phyloP scores from a whole-genome alignment of 1,140 invertebrate genomes.

The Drosophila ercepeae region DNA sequence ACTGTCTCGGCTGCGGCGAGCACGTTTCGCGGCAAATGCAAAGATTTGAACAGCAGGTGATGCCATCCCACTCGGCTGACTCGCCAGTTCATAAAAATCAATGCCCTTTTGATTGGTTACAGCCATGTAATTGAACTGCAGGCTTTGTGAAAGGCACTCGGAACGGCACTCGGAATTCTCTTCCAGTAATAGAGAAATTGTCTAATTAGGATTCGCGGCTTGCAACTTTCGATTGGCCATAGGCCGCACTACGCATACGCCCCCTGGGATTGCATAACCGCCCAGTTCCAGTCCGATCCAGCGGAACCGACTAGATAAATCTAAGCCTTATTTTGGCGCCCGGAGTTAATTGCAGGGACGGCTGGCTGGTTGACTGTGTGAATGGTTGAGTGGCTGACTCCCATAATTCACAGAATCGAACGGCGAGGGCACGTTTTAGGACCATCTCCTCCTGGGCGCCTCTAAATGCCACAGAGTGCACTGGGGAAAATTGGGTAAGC shows the following conservation, averaged over 20 bases:
- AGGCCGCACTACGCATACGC: constrained; percentile 70
- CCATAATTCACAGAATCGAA: constrained; percentile 64
- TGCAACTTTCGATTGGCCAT: constrained; percentile 58
- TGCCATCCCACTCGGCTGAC: constrained; percentile 40
- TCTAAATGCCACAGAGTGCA: constrained; percentile 44
- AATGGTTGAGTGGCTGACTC: no score
- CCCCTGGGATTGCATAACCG: constrained; percentile 45
- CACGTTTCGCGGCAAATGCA: constrained; percentile 73
- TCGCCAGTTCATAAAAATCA: constrained; percentile 75
- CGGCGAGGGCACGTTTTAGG: constrained; percentile 58
- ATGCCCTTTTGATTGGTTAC: constrained; percentile 78
- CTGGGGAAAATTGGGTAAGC: constrained; percentile 18
- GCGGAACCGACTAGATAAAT: constrained; percentile 14
- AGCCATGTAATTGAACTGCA: constrained; percentile 59
- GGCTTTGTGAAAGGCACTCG: constrained; percentile 61
- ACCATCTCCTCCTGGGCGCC: constrained; percentile 19
- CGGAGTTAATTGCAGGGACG: constrained; percentile 45
- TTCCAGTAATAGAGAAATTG: constrained; percentile 72
- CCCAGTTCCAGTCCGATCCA: neutral
- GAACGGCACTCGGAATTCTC: neutral
- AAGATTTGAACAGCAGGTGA: constrained; percentile 78
- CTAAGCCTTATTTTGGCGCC: constrained; percentile 6
- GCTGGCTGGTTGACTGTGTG: no score
- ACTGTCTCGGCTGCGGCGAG: no score
- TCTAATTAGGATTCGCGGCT: constrained; percentile 61